Conservation (phyloP, 2,888 invertebrate genomes). For the Drosophila subquinaria region DNA sequence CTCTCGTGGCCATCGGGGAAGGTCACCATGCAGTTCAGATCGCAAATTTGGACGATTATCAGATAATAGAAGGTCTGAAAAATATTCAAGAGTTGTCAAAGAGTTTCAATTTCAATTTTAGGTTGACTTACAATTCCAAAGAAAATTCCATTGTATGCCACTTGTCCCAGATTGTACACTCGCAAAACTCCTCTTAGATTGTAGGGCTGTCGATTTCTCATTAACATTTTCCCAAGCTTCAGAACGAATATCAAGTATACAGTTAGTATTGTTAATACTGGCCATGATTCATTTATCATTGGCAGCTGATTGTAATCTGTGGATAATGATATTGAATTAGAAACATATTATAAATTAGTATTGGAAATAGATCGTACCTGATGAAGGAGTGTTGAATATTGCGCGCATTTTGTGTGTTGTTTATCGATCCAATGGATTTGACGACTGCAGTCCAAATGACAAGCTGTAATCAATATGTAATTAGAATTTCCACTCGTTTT, state of each 20-base stretch:
- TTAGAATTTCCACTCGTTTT: background rate
- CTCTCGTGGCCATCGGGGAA: slow-evolving; percentile 22
- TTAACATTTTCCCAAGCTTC: slow-evolving; percentile 35
- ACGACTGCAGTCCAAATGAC: background rate
- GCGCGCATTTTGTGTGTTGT: slow-evolving; percentile 3
- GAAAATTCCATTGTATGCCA: slow-evolving; percentile 39
- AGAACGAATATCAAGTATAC: slow-evolving; percentile 44
- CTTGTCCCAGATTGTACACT: slow-evolving; percentile 47
- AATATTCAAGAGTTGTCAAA: too few species aligned
- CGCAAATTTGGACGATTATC: slow-evolving; percentile 15
- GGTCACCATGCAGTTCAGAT: slow-evolving; percentile 39
- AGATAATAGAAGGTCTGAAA: slow-evolving; percentile 41
- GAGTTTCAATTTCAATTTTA: background rate
- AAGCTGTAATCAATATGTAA: background rate
- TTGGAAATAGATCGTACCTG: background rate
- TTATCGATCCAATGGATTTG: background rate
- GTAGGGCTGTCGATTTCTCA: slow-evolving; percentile 45
- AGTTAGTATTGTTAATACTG: slow-evolving; percentile 8
- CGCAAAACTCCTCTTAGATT: slow-evolving; percentile 27
- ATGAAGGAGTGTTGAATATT: background rate
- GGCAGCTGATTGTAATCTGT: slow-evolving; percentile 40
- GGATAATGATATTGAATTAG: background rate
- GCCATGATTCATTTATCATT: slow-evolving; percentile 33
- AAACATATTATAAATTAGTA: background rate
- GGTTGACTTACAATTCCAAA: slow-evolving; percentile 38